phyloP scores from a whole-genome alignment of 2,888 invertebrate species.

The Odontocerum albicorne region DNA sequence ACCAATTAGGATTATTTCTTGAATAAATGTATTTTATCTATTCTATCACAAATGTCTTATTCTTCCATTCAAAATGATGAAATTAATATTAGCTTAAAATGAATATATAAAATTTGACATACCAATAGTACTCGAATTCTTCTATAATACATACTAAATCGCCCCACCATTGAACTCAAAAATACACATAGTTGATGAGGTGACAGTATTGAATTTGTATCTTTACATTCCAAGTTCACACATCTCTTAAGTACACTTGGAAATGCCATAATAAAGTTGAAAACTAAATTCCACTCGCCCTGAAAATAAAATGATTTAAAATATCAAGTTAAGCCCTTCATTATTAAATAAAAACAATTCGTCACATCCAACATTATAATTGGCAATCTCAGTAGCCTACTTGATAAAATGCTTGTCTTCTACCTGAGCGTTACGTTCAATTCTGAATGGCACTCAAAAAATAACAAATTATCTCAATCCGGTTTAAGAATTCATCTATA shows the following conservation, averaged over 20 bases:
- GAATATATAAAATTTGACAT: slow-evolving; percentile 43
- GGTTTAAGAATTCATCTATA: too few species aligned
- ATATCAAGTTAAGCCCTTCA: neutral
- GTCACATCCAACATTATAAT: too few species aligned
- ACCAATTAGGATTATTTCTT: too few species aligned
- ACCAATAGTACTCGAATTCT: slow-evolving; percentile 70
- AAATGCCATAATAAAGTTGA: slow-evolving; percentile 66
- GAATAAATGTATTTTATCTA: too few species aligned
- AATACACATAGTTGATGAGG: slow-evolving; percentile 68
- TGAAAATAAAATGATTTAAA: slow-evolving; percentile 44
- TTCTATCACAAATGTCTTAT: too few species aligned
- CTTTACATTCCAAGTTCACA: slow-evolving; percentile 49
- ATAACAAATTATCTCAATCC: too few species aligned
- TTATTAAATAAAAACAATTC: too few species aligned
- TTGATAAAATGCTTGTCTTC: too few species aligned
- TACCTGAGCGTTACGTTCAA: too few species aligned
- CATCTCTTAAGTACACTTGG: slow-evolving; percentile 62
- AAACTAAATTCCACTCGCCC: slow-evolving; percentile 79
- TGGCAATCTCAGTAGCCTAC: too few species aligned
- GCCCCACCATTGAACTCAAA: slow-evolving; percentile 62
- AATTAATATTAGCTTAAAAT: slow-evolving; percentile 1
- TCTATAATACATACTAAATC: slow-evolving; percentile 76
- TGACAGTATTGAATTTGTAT: slow-evolving; percentile 58
- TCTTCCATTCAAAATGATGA: too few species aligned
- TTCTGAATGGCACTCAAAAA: too few species aligned